Percentiles rank a stretch among this genome's conserved stretches.
phyloP scores from a whole-genome alignment of 2,113 vertebrate species.

The Oplegnathus fasciatus region DNA sequence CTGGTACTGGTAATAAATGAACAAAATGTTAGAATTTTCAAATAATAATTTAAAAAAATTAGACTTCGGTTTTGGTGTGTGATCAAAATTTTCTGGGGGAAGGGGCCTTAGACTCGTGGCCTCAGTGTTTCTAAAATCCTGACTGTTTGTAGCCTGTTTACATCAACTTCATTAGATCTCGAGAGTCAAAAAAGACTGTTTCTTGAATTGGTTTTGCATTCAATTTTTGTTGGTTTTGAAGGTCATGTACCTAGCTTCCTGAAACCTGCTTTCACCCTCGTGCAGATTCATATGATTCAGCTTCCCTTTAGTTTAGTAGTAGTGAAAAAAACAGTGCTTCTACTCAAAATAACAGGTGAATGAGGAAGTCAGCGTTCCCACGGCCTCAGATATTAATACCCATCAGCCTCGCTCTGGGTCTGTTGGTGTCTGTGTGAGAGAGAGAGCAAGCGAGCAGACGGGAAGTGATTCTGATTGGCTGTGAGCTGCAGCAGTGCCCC shows the following conservation, averaged over 20 bases:
- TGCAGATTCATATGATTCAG: neutral
- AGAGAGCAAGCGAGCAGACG: neutral
- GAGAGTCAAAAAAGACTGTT: neutral
- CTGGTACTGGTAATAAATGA: neutral
- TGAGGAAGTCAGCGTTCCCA: slow-evolving; percentile 42
- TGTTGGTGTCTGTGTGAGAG: neutral
- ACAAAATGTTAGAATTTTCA: neutral
- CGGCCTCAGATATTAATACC: slow-evolving; percentile 28
- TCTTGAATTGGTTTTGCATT: neutral
- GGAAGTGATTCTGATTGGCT: slow-evolving; percentile 61
- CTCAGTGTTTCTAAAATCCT: neutral
- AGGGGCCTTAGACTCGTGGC: neutral
- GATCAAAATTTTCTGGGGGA: too few relatives aligned
- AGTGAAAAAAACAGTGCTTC: neutral
- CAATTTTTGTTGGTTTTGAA: neutral
- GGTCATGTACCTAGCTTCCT: neutral
- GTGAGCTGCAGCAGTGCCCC: slow-evolving; percentile 27
- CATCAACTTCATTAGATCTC: neutral
- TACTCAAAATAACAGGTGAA: slow-evolving; percentile 12
- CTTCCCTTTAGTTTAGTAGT: neutral
- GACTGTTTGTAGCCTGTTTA: too few relatives aligned
- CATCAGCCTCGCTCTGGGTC: neutral
- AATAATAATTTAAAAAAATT: neutral
- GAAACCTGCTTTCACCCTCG: neutral
- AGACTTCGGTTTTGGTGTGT: neutral